Conservation (phyloP, 2,113 vertebrate genomes). For the Trochalopteron elliotii region DNA sequence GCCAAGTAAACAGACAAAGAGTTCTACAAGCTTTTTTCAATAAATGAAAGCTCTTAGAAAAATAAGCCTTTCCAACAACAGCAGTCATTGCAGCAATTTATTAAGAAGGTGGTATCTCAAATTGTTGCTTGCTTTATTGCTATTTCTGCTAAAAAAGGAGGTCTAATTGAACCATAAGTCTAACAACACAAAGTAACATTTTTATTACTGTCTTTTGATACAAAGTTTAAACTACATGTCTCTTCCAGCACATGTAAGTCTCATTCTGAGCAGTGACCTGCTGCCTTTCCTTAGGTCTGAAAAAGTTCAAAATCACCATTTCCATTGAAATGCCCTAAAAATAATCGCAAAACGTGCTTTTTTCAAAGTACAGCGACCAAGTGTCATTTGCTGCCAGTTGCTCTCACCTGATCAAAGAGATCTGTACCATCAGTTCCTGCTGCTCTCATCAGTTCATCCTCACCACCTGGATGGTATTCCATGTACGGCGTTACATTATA, state of each 20-base stretch:
- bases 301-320: background rate
- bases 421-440: conserved; percentile 93
- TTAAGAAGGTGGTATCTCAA: background rate
- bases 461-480: conserved; percentile 96
- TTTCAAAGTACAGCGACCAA: background rate
- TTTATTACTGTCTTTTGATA: background rate
- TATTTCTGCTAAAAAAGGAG: background rate
- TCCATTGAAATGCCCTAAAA: background rate
- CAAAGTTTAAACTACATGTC: background rate
- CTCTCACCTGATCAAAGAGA: conserved; percentile 92
- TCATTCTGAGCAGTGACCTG: background rate
- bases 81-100: background rate
- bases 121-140: background rate
- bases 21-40: background rate
- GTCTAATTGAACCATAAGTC: background rate
- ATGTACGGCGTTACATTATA: conserved; percentile 95
- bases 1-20: background rate
- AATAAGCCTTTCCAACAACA: background rate
- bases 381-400: background rate
- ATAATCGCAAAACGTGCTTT: background rate
- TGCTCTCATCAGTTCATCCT: conserved; percentile 93
- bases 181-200: background rate
- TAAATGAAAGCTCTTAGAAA: background rate
- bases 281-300: background rate
- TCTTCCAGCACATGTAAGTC: background rate